Conservation (phyloP, 2,797 vertebrate genomes). For the Bucorvus abyssinicus region DNA sequence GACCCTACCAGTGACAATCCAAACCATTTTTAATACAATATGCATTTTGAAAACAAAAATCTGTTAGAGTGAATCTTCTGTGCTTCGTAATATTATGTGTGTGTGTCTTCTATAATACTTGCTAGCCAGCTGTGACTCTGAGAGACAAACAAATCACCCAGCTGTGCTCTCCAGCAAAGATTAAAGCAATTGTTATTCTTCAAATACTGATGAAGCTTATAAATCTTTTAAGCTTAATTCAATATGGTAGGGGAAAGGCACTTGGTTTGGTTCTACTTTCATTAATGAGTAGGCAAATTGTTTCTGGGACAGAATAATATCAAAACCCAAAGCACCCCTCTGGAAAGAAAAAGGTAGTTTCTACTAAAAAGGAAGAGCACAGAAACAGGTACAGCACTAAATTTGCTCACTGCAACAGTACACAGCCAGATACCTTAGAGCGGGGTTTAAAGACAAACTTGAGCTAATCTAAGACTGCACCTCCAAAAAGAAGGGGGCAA, state of each 20-base stretch:
- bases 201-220: slow-evolving; percentile 11
- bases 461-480: not conserved
- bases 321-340: not conserved
- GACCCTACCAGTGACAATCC: not conserved
- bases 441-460: not conserved
- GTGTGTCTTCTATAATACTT: not conserved
- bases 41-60: not conserved
- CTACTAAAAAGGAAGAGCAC: not conserved
- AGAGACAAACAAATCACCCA: slow-evolving; percentile 13
- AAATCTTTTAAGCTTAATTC: not conserved
- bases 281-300: not conserved
- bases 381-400: not conserved
- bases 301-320: not conserved
- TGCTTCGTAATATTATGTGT: not conserved
- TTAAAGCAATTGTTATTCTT: slow-evolving; percentile 38
- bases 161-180: not conserved
- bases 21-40: not conserved
- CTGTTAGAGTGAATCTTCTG: not conserved
- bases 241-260: not conserved
- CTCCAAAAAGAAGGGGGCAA: not conserved
- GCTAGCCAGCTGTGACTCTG: not conserved
- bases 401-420: not conserved
- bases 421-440: not conserved
- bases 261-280: not conserved
- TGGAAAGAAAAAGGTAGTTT: not conserved